A percentile compares a stretch with the other conserved stretches of the same genome.
Conservation (phyloP, 2,888 invertebrate genomes). For the Cremastinae sp. region DNA sequence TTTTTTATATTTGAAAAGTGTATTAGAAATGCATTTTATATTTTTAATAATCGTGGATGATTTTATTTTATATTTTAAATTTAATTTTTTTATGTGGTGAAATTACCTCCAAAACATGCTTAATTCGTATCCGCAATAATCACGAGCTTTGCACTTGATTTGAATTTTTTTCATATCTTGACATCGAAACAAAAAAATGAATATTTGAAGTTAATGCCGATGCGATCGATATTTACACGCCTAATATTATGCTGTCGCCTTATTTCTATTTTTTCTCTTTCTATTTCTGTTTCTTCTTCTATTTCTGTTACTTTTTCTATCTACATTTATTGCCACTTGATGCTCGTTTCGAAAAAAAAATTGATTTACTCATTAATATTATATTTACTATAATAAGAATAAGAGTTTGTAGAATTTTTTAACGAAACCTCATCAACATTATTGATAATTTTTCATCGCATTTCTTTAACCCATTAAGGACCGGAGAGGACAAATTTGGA, state of each 20-base stretch:
- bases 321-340: slow-evolving; percentile 36
- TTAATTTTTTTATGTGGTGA: slow-evolving; percentile 10
- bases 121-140: slow-evolving; percentile 53
- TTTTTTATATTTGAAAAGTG: too few species aligned
- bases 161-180: slow-evolving; percentile 20
- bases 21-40: too few species aligned
- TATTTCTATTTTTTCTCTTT: slow-evolving; percentile 50
- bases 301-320: slow-evolving; percentile 39
- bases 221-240: slow-evolving; percentile 39
- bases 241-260: slow-evolving; percentile 47
- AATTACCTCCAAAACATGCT: slow-evolving; percentile 29
- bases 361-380: slow-evolving; percentile 21
- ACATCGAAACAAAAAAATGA: slow-evolving; percentile 7
- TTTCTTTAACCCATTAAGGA: too few species aligned
- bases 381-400: neutral
- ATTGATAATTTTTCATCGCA: slow-evolving; percentile 32
- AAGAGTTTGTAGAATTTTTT: neutral
- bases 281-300: slow-evolving; percentile 30
- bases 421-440: neutral
- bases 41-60: too few species aligned
- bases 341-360: slow-evolving; percentile 45
- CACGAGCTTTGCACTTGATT: slow-evolving; percentile 58
- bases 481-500: too few species aligned
- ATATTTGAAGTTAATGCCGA: slow-evolving; percentile 25
- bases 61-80: too few species aligned